A percentile compares a stretch with the other conserved stretches of the same genome.
These are phyloP conservation scores for Enteromius fasciolatus DNA, from an alignment of 2,797 vertebrate species.

Conservation along the genomic window DNA sequence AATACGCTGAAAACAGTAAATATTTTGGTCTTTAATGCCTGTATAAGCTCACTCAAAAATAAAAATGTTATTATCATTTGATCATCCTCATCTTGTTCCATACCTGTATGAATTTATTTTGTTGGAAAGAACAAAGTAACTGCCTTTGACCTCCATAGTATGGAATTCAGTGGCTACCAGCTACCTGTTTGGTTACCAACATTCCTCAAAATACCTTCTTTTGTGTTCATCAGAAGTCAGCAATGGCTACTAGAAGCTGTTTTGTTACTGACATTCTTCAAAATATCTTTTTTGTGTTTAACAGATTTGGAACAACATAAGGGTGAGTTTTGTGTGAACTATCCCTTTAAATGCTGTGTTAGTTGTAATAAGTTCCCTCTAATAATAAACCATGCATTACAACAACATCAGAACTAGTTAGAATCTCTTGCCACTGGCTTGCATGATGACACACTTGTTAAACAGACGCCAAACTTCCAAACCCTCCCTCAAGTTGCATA, in stretches of 20 bases:
- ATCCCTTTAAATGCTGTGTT: neutral
- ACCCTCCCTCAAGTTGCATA: neutral
- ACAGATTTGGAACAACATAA: neutral
- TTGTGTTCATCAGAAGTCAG: neutral
- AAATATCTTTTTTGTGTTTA: neutral
- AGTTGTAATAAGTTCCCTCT: neutral
- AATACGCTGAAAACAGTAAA: neutral
- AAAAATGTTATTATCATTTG: neutral
- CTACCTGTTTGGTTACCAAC: neutral
- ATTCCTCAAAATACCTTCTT: neutral
- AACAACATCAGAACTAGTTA: neutral
- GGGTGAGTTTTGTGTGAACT: neutral
- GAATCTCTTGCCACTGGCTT: neutral
- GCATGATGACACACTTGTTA: neutral
- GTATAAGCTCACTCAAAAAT: neutral
- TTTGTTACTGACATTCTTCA: neutral
- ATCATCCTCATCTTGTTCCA: neutral
- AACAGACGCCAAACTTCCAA: neutral
- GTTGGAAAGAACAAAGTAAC: neutral
- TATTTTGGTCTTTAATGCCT: conserved; percentile 15
- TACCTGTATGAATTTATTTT: neutral
- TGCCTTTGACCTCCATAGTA: neutral
- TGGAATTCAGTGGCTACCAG: neutral
- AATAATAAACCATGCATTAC: neutral
- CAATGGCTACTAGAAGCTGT: neutral